phyloP scores from a whole-genome alignment of 1,140 invertebrate species.

The Drosophila trapezifrons region DNA sequence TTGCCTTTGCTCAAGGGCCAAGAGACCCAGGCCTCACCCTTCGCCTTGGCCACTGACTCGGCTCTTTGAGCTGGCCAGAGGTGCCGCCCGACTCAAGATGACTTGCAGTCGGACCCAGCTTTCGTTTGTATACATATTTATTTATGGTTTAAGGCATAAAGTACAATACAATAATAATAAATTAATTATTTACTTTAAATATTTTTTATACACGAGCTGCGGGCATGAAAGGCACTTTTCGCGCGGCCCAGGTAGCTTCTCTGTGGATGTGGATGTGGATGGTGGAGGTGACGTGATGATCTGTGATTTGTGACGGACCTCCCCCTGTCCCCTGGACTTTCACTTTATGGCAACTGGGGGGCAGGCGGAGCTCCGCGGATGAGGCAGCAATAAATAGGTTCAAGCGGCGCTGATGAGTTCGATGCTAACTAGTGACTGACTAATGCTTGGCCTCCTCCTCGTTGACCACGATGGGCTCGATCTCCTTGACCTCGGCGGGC shows the following conservation, averaged over 20 bases:
- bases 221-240: conserved; percentile 42
- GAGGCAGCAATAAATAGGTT: conserved; percentile 62
- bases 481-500: conserved; percentile 54
- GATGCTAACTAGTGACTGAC: conserved; percentile 62
- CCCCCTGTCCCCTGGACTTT: conserved; percentile 37
- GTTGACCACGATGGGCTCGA: conserved; percentile 65
- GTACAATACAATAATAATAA: conserved; percentile 65
- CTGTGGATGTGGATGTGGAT: conserved; percentile 6
- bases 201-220: conserved; percentile 55
- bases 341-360: conserved; percentile 57
- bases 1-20: too few species aligned
- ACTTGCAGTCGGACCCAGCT: conserved; percentile 33
- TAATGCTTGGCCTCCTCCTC: conserved; percentile 68
- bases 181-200: conserved; percentile 64
- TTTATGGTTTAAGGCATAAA: conserved; percentile 55
- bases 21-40: too few species aligned
- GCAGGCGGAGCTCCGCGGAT: conserved; percentile 21
- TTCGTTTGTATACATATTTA: conserved; percentile 42
- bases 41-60: conserved; percentile 2
- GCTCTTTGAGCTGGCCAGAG: conserved; percentile 1
- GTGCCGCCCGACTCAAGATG: conserved; percentile 25
- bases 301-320: not conserved
- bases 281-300: conserved; percentile 7
- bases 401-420: conserved; percentile 58
- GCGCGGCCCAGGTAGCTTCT: conserved; percentile 42